Base-by-base conservation (phyloP, 2,888 invertebrate genomes). In the Lomographa bimaculata region DNA sequence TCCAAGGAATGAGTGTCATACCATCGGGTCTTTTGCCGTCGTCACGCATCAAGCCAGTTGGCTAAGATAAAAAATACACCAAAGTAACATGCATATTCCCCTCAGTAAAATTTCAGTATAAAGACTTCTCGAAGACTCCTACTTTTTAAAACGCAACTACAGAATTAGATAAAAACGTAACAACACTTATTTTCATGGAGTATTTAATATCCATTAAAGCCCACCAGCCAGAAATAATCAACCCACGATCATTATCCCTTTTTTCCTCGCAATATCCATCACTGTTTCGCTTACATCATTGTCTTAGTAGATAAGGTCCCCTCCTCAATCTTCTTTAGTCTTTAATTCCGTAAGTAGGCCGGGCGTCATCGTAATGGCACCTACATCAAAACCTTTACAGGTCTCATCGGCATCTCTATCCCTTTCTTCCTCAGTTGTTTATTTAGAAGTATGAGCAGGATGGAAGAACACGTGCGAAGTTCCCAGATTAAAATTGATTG, bases 401-500 rank as follows among this genome's bases (percentile, higher is more conserved):
- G 50, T 63, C 60, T 66, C 69, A 71, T 69, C 67, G 58, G 25
- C 57, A 41, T 52, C 34, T 16, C 54, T 25, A 10, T 81, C 80
- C 49, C 57, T 59, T 58, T 82, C 62, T 41, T 19, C 14, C 56
- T 10, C 16, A 40, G 2, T 7, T 0, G n/a, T 2, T 37, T 29
- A 5, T 4, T 2, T 3, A 3, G 12, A 20, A 17, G 71, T 36
- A 33, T n/a, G 55, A 75, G 47, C 47, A 61, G 46, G 78, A 79
- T 7, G 49, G 34, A 7, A 6, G 39, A 25, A 46, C 75, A 76
- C 79, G 76, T 76, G 78, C 65, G 54, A 60, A 56, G 71, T 71
- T 76, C 71, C 64, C 76, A 85, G 86, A 89, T 89, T 87, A 86
- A 86, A 86, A 89, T 89, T 87, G 87, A 89, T 89, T 80, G 85